Conservation (phyloP, 2,113 vertebrate species). For the Gnathochromis pfefferi region DNA sequence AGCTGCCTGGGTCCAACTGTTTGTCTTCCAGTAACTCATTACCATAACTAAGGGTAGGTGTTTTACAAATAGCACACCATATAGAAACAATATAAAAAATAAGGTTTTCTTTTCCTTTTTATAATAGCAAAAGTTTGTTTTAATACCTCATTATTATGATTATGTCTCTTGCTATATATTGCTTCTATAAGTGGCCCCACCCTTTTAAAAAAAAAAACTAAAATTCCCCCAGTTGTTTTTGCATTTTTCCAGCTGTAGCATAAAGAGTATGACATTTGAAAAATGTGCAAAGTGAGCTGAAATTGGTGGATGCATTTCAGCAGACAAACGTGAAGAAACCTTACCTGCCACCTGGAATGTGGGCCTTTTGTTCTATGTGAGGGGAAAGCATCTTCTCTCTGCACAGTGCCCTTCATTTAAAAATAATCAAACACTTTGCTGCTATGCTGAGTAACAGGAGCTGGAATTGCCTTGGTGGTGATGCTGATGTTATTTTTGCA, state of each 20-base stretch:
- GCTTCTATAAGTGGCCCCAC: neutral
- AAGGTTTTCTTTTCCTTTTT: neutral
- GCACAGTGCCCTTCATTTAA: neutral
- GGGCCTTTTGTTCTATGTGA: neutral
- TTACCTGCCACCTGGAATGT: neutral
- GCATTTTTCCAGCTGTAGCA: neutral
- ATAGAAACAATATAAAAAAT: neutral
- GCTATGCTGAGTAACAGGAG: neutral
- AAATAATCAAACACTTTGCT: neutral
- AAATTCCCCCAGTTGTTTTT: neutral
- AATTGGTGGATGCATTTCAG: neutral
- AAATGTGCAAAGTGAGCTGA: neutral
- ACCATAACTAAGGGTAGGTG: neutral
- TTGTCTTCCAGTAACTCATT: accelerated
- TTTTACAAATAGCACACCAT: neutral
- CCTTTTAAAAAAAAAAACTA: neutral
- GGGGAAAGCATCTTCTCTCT: neutral
- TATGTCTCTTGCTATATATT: neutral
- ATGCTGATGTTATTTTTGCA: constrained; percentile 47
- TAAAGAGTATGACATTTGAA: neutral
- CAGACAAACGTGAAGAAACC: neutral
- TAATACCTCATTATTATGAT: neutral
- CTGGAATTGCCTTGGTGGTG: neutral
- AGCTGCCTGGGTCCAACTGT: neutral
- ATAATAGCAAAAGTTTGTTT: neutral